Conservation (phyloP, 2,888 invertebrate genomes). For the Heteromurus nitidus region DNA sequence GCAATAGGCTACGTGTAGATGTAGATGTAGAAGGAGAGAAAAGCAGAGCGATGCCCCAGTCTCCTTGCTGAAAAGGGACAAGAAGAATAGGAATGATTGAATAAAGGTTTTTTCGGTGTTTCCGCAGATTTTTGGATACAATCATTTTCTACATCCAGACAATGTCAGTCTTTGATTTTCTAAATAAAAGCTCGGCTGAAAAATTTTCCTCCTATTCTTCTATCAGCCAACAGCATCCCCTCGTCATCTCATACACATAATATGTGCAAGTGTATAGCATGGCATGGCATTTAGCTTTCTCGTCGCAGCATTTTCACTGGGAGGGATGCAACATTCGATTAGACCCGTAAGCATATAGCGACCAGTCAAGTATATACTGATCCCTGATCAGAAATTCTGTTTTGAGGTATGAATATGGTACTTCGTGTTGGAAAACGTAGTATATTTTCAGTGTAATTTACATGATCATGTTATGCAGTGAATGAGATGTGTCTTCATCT, state of each 20-base stretch:
- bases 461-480: background rate
- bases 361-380: too few species aligned
- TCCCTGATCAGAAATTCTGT: too few species aligned
- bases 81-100: slow-evolving; percentile 56
- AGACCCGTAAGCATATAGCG: too few species aligned
- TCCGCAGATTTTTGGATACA: slow-evolving; percentile 52
- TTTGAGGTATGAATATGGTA: too few species aligned
- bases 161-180: slow-evolving; percentile 52
- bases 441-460: too few species aligned
- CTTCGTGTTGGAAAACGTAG: too few species aligned
- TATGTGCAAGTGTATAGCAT: background rate
- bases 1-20: background rate
- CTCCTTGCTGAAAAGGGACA: too few species aligned
- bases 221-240: slow-evolving; percentile 20
- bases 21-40: background rate
- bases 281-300: background rate
- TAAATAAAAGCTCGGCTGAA: slow-evolving; percentile 30
- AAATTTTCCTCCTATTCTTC: background rate
- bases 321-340: too few species aligned
- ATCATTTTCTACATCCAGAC: slow-evolving; percentile 37
- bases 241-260: background rate
- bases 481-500: too few species aligned
- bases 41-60: too few species aligned
- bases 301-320: background rate
- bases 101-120: slow-evolving; percentile 49